Evolutionary conservation across 2,888 invertebrate species (phyloP), one percentile per base, ranked within the genome.

Genomic region (Schizaphis graminum): DNA sequence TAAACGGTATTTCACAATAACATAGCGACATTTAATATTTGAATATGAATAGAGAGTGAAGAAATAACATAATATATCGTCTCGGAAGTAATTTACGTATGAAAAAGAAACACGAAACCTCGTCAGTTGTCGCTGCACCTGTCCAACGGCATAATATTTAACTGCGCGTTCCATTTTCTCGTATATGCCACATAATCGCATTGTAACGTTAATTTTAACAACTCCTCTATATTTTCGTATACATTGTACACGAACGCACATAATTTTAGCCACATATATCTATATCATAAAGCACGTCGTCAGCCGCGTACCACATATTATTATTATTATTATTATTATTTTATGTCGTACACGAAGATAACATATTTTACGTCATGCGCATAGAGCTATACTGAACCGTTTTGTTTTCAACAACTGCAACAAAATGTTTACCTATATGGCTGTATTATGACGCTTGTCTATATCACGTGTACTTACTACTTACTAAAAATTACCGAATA

Each of bases 51-150:
- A 41, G 84, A 77, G 77, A 21, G 77, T 8, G 77, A n/a, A 77
- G 21, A 26, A 28, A 28, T 26, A n/a, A 21, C 49, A 88, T 49
- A n/a, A 49, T 57, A 11, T 41, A 47, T 67, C 16, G 7, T 84
- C 35, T 91, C 28, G 49, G 53, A 28, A 35, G 13, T 41, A 16
- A 41, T 91, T 84, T 91, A 91, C 84, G 53, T 53, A 41, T 41
- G 84, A 56, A 91, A 91, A 91, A 84, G 53, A 91, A 91, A 35
- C 91, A n/a, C 77, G 41, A 41, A 84, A 91, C 41, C 84, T 84
- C 47, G 47, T 67, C 90, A 11, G 77, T 57, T 28, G n/a, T 44
- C 41, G 41, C 91, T 56, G 53, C 77, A 57, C 41, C 53, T 47
- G 5, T 88, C 53, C 35, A 88, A 35, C 26, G 35, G 21, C 26